Evolutionary conservation across 2,888 invertebrate genomes (phyloP).

Genomic region (Nemapogon koenigi): DNA sequence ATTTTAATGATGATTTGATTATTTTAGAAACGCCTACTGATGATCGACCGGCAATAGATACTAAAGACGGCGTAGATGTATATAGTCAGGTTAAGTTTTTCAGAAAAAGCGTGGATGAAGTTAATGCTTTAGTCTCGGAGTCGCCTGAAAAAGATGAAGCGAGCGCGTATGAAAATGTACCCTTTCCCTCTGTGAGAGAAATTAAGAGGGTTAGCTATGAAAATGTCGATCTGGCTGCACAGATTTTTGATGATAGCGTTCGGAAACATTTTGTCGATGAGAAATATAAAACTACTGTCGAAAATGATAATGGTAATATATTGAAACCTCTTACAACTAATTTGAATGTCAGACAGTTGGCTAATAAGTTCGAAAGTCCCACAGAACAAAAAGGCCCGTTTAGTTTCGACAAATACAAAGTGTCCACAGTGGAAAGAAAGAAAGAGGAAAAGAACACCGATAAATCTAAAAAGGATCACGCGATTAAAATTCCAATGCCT

Average conservation of each 20-base stretch:
- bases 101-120: slow-evolving; percentile 75
- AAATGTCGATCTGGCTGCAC: slow-evolving; percentile 38
- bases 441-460: slow-evolving; percentile 29
- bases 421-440: slow-evolving; percentile 37
- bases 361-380: slow-evolving; percentile 70
- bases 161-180: slow-evolving; percentile 38
- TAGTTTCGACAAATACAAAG: slow-evolving; percentile 59
- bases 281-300: slow-evolving; percentile 20
- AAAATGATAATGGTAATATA: slow-evolving; percentile 42
- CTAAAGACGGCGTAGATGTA: slow-evolving; percentile 54
- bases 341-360: slow-evolving; percentile 68
- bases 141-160: slow-evolving; percentile 29
- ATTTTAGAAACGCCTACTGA: slow-evolving; percentile 67
- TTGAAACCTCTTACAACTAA: slow-evolving; percentile 28
- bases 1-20: slow-evolving; percentile 40
- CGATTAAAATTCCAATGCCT: slow-evolving; percentile 58
- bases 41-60: slow-evolving; percentile 26
- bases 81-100: slow-evolving; percentile 82
- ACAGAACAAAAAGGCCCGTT: slow-evolving; percentile 65
- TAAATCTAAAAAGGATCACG: slow-evolving; percentile 25
- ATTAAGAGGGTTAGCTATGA: slow-evolving; percentile 34
- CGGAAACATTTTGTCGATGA: slow-evolving; percentile 13
- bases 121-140: slow-evolving; percentile 64
- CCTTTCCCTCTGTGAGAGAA: slow-evolving; percentile 24
- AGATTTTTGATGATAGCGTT: slow-evolving; percentile 19